Evolutionary conservation across 2,113 vertebrate genomes (phyloP).

Genomic region (Gracilinanus agilis): DNA sequence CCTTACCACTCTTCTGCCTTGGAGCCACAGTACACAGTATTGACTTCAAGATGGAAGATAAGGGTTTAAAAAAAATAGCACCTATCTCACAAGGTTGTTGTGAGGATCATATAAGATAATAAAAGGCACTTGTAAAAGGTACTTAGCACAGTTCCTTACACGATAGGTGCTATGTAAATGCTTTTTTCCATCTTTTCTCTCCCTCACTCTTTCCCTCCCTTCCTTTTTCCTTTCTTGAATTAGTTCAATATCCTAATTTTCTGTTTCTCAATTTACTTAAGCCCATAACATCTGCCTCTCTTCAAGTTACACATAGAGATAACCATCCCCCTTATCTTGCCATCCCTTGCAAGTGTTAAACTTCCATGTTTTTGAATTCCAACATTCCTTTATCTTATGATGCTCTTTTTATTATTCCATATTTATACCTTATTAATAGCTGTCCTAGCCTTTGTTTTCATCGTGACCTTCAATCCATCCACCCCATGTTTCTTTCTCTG

Average conservation of each 20-base stretch:
- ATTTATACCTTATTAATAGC: not conserved
- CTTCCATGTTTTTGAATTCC: not conserved
- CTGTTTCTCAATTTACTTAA: not conserved
- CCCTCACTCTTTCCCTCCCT: not conserved
- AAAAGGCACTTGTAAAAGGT: not conserved
- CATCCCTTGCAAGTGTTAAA: not conserved
- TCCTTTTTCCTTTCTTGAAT: not conserved
- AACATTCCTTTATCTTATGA: not conserved
- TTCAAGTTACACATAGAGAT: not conserved
- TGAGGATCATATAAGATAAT: not conserved
- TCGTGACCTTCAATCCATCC: not conserved
- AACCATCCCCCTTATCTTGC: not conserved
- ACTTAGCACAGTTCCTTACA: not conserved
- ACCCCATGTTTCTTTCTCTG: not conserved
- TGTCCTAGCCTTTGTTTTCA: not conserved
- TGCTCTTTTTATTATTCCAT: not conserved
- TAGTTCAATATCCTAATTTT: not conserved
- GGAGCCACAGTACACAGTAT: too few relatives aligned
- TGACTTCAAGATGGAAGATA: too few relatives aligned
- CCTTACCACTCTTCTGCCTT: too few relatives aligned
- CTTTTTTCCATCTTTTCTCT: not conserved
- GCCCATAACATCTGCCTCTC: not conserved
- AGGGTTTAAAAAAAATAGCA: too few relatives aligned
- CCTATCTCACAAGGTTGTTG: not conserved
- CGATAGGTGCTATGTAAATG: not conserved